These are phyloP conservation scores for Phalacrocorax pelagicus DNA, from an alignment of 2,113 vertebrate genomes.

Conservation along the genomic window DNA sequence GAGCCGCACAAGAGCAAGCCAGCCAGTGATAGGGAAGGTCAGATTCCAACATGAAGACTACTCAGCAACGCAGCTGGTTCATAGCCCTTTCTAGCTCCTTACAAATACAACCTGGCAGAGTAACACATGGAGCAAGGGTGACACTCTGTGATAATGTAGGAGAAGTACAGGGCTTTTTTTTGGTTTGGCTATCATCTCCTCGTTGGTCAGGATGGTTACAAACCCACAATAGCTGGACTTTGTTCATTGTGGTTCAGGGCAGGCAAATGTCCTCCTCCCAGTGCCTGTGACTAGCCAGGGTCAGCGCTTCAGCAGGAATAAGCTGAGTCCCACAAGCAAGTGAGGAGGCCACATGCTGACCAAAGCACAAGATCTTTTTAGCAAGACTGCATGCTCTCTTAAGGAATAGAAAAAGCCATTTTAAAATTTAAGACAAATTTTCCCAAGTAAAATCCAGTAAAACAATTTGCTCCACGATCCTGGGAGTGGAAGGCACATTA, in stretches of 20 bases:
- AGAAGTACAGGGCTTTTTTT: background rate
- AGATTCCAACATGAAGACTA: background rate
- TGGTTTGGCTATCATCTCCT: background rate
- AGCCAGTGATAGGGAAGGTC: background rate
- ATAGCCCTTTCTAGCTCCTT: background rate
- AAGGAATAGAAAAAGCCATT: background rate
- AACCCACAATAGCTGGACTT: rapidly evolving
- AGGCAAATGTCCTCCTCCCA: rapidly evolving
- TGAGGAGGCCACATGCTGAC: rapidly evolving
- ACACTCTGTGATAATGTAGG: background rate
- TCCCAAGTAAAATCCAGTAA: background rate
- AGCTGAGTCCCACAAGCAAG: background rate
- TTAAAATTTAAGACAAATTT: background rate
- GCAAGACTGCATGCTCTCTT: background rate
- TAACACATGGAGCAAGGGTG: background rate
- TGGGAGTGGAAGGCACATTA: background rate
- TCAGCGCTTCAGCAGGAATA: background rate
- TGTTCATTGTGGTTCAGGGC: rapidly evolving
- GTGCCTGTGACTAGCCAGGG: background rate
- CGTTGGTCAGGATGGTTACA: rapidly evolving
- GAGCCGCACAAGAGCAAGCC: rapidly evolving
- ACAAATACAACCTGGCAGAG: background rate
- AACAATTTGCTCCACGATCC: background rate
- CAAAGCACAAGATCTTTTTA: background rate
- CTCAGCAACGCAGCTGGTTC: rapidly evolving